Evolutionary conservation across 2,113 vertebrate genomes (phyloP), one percentile per base, ranked within the genome.

Genomic region (Brachyhypopomus occidentalis): DNA sequence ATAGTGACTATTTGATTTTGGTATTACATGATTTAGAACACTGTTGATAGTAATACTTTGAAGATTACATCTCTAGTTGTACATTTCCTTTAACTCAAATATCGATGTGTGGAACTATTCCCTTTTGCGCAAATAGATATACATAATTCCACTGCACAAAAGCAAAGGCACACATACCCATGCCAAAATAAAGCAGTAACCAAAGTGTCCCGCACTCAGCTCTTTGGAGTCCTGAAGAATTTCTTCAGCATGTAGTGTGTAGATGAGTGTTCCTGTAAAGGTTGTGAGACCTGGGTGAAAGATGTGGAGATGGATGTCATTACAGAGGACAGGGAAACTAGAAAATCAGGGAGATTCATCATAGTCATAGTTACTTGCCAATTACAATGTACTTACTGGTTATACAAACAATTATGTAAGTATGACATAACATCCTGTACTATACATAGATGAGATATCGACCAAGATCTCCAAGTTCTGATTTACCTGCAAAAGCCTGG

Each of bases 141-240:
- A 97, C 82, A 97, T 89, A 75, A 94, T 19, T 1, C 96, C 95
- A 0, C 96, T 96, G 72, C 89, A 87, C 78, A 96, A 89, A 72
- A 95, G 91, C 52, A 96, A 88, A 30, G 96, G 96, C 25, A 95
- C 94, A 83, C 94, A 95, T 84, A 95, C 92, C 95, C 96, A 97
- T 63, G 94, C 94, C 79, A 97, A 87, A 76, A 93, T 90, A 8
- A 94, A 97, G 86, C 96, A 96, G 90, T 95, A 96, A 2, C 96
- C 95, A 9, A 95, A 97, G 78, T 90, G 92, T 86, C 96, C 96
- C 1, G 80, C 77, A 27, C 67, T 84, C 75, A 87, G 63, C 9
- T 88, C 81, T 19, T 84, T 88, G 0, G 81, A 27, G 23, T 86
- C 87, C n/a, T 80, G 81, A 16, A 93, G 89, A 83, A 97, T 95